Conservation (phyloP, 2,888 invertebrate species). For the Actias luna region DNA sequence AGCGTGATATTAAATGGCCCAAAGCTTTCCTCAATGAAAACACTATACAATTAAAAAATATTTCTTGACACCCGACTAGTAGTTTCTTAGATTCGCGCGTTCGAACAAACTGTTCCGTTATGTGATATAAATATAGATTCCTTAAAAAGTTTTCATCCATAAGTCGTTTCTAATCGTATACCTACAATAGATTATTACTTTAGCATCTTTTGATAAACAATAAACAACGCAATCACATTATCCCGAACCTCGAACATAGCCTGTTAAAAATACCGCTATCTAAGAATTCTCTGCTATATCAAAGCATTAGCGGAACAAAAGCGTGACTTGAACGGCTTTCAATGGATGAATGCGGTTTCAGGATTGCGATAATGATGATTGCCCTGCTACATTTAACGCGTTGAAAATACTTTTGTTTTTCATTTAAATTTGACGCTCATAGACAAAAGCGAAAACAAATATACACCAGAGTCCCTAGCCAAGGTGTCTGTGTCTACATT, state of each 20-base stretch:
- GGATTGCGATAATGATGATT: conserved; percentile 17
- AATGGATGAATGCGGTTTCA: conserved; percentile 12
- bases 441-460: background rate
- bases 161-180: background rate
- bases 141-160: background rate
- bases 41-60: too few relatives aligned
- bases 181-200: background rate
- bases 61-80: too few relatives aligned
- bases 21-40: too few relatives aligned
- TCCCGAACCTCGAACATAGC: background rate
- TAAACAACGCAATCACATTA: background rate
- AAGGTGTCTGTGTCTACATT: background rate
- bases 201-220: background rate
- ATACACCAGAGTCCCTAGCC: background rate
- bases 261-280: conserved; percentile 6
- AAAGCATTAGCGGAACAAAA: conserved; percentile 15
- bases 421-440: background rate
- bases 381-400: conserved; percentile 11
- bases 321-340: conserved; percentile 17
- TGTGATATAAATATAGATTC: background rate
- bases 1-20: too few relatives aligned
- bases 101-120: too few relatives aligned
- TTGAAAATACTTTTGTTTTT: background rate
- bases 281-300: background rate
- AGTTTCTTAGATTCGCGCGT: too few relatives aligned